These are phyloP conservation scores for Therioaphis trifolii DNA, from an alignment of 2,888 invertebrate genomes.

Conservation along the genomic window DNA sequence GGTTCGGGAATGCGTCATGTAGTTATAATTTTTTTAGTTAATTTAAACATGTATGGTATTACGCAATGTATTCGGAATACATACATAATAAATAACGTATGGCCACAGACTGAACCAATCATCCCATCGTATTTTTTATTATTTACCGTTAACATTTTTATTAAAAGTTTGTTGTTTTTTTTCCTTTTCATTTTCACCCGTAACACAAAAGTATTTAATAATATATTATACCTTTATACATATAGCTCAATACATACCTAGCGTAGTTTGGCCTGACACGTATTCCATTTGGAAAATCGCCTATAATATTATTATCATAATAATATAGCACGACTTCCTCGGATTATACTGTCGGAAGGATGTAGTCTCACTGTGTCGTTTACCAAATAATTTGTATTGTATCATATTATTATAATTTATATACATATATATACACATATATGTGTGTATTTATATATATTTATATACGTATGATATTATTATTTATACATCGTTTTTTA, in stretches of 20 bases:
- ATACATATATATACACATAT: constrained; percentile 9
- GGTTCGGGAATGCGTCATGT: neutral
- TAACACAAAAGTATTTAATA: constrained; percentile 6
- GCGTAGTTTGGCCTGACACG: constrained; percentile 8
- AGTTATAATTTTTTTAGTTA: no score
- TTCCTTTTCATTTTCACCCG: constrained; percentile 42
- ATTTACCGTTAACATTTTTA: constrained; percentile 17
- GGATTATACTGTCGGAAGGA: neutral
- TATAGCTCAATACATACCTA: neutral
- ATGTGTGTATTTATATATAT: neutral
- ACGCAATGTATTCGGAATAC: neutral
- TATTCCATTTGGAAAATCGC: neutral
- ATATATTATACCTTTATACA: neutral
- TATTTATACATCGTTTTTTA: constrained; percentile 18
- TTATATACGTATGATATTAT: neutral
- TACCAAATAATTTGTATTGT: constrained; percentile 38
- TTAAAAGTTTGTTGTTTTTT: constrained; percentile 30
- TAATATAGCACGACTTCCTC: neutral
- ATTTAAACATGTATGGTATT: neutral
- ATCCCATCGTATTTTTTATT: constrained; percentile 30
- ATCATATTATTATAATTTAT: constrained; percentile 31
- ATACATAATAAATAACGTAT: neutral
- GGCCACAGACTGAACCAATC: neutral
- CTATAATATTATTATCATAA: neutral
- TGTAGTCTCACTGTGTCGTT: constrained; percentile 30